These are phyloP conservation scores for Alligator mississippiensis DNA, from an alignment of 2,113 vertebrate genomes.

Conservation along the genomic window DNA sequence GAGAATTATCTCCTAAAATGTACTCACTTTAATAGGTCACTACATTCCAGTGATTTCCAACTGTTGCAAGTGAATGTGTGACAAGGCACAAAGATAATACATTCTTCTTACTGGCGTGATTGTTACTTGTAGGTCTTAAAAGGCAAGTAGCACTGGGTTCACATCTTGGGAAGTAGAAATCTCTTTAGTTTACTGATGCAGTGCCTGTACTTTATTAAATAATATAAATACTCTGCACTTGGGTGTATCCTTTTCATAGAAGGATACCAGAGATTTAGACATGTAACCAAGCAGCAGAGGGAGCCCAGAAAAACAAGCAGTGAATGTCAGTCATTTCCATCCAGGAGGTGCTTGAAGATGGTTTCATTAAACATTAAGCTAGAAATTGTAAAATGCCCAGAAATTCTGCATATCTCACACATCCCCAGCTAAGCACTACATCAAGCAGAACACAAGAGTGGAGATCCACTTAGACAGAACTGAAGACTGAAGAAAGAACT, in stretches of 20 bases:
- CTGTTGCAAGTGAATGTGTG: no score
- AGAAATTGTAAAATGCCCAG: background rate
- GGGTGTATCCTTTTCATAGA: background rate
- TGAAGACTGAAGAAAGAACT: background rate
- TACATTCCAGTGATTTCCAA: no score
- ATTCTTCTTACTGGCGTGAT: no score
- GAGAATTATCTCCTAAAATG: no score
- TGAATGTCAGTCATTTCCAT: background rate
- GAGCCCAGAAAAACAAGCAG: background rate
- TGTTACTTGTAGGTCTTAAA: no score
- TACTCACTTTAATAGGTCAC: no score
- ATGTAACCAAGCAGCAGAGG: constrained; percentile 15
- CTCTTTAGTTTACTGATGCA: background rate
- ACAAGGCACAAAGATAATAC: no score
- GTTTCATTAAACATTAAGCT: background rate
- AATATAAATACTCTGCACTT: background rate
- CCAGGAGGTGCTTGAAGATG: background rate
- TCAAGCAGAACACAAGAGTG: background rate
- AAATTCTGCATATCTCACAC: background rate
- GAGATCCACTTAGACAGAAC: background rate
- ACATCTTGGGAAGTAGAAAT: background rate
- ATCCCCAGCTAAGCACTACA: background rate
- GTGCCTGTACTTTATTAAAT: background rate
- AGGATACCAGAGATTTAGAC: background rate
- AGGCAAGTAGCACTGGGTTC: background rate